A percentile compares a stretch with the other conserved stretches of the same genome.
Conservation (phyloP, 1,140 invertebrate species). For the Drosophila athabasca region DNA sequence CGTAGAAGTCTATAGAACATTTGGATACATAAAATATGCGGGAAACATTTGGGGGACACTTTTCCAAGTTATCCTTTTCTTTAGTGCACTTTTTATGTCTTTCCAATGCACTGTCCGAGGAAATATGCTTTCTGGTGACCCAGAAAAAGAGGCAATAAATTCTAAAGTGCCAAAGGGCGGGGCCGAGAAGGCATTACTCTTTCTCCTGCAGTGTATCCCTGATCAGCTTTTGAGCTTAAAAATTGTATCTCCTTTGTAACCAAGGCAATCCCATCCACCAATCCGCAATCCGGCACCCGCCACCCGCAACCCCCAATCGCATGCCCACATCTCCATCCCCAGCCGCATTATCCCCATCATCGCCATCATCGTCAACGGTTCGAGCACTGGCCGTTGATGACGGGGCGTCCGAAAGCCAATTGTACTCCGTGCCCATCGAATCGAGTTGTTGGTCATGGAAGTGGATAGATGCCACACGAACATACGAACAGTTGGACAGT, state of each 20-base stretch:
- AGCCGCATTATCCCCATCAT: background rate
- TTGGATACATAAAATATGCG: too few species aligned
- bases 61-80: conserved; percentile 18
- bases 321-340: background rate
- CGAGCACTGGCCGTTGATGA: conserved; percentile 39
- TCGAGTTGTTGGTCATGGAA: conserved; percentile 3
- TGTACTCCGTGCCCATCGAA: conserved; percentile 32
- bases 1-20: too few species aligned
- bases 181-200: background rate
- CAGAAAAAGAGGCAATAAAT: conserved; percentile 67
- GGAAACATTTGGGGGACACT: too few species aligned
- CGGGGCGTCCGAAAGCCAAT: conserved; percentile 38
- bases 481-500: too few species aligned
- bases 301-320: too few species aligned
- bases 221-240: conserved; percentile 39
- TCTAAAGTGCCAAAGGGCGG: conserved; percentile 12
- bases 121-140: conserved; percentile 50
- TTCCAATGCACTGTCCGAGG: conserved; percentile 21
- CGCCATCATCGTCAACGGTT: conserved; percentile 40
- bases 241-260: conserved; percentile 36
- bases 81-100: conserved; percentile 22
- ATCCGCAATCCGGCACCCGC: too few species aligned
- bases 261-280: conserved; percentile 23
- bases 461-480: background rate
- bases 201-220: background rate